Evolutionary conservation across 2,113 vertebrate species (phyloP), one percentile per base, ranked within the genome.

Genomic region (Pogonocichla stellata): DNA sequence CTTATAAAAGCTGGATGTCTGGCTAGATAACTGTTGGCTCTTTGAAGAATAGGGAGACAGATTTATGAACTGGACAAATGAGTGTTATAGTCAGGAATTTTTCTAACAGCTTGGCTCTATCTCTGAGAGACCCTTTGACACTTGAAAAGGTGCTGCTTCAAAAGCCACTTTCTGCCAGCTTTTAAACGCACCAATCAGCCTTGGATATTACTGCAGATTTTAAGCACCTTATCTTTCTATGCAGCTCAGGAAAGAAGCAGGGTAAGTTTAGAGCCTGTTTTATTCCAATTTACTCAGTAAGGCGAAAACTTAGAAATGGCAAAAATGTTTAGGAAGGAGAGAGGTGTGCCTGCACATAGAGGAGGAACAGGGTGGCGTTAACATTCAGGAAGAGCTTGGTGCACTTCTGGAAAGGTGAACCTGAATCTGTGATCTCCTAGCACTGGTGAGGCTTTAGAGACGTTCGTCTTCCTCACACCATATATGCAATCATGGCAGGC

Each of bases 1-100:
- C 89, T 95, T 96, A 79, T 82, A 91, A 95, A 92, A 97, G 48
- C 83, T 97, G 94, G 69, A 93, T 95, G 93, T 89, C 95, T 97
- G 95, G 83, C 91, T 95, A 96, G 95, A 95, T 96, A 95, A 90
- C 84, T 95, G 93, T 87, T 96, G 96, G 94, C 94, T 81, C 73
- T 93, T 87, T 48, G 93, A 95, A 91, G 89, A 92, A 74, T 4
- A 88, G 83, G 81, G 72, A 96, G 60, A 43, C 86, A 95, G 94
- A 97, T 96, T 95, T 97, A 96, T 91, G 92, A 88, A 92, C 94
- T 90, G 92, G 94, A 94, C 92, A 89, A 92, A 85, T 79, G 48
- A 93, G 42, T 3, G 2, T 67, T 95, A 61, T 61, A 67, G 61
- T 89, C 78, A 78, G 89, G 83, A 93, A 91, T 95, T 93, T 96